Evolutionary conservation across 2,888 invertebrate genomes (phyloP).

Genomic region (Globia sparganii): DNA sequence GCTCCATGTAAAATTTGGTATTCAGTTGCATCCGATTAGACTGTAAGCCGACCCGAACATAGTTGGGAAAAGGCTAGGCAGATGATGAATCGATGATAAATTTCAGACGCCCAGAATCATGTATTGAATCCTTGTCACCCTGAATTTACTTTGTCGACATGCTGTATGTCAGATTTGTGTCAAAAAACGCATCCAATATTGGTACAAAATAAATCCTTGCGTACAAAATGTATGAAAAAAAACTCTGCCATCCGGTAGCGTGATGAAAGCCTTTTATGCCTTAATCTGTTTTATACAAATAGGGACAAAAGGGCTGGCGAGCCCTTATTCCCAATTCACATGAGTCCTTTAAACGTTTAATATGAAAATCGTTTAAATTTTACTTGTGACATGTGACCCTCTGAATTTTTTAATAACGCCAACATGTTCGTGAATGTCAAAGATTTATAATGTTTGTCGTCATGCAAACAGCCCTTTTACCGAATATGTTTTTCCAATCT

Average conservation of each 20-base stretch:
- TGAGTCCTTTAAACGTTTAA: constrained; percentile 36
- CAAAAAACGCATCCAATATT: not conserved
- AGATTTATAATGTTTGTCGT: not conserved
- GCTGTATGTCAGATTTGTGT: not conserved
- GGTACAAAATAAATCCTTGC: not conserved
- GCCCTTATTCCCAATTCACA: constrained; percentile 46
- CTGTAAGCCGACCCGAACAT: no score
- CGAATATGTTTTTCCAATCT: not conserved
- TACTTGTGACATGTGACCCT: constrained; percentile 31
- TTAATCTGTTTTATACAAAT: constrained; percentile 16
- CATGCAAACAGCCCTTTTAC: not conserved
- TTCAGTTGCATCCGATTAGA: no score
- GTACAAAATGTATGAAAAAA: constrained; percentile 6
- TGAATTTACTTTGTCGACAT: not conserved
- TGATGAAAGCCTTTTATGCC: constrained; percentile 30
- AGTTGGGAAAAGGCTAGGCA: no score
- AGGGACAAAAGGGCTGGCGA: constrained; percentile 29
- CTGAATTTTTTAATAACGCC: constrained; percentile 49
- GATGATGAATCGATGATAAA: no score
- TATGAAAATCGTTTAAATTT: constrained; percentile 47
- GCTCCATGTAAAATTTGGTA: no score
- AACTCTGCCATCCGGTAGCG: not conserved
- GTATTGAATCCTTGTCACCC: not conserved
- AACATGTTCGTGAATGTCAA: constrained; percentile 15
- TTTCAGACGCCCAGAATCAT: no score